A percentile compares a stretch with the other conserved stretches of the same genome.
These are phyloP conservation scores for Chionoecetes opilio DNA, from an alignment of 1,140 invertebrate genomes.

Conservation along the genomic window DNA sequence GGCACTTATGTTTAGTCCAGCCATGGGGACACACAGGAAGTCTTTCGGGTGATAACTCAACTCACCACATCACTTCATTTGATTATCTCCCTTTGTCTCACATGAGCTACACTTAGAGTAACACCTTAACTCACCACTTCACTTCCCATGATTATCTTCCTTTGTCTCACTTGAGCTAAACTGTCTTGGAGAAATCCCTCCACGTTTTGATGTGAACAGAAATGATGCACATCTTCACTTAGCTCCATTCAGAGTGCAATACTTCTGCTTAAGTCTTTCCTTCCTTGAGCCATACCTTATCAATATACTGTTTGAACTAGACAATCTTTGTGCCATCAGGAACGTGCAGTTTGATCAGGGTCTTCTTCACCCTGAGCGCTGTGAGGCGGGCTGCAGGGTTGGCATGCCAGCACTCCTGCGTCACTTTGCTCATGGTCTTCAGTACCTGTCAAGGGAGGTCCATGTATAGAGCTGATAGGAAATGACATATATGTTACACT, in stretches of 20 bases:
- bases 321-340: constrained; percentile 78
- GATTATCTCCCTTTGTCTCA: not conserved
- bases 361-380: constrained; percentile 96
- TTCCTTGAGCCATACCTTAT: constrained; percentile 21
- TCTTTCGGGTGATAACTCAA: not conserved
- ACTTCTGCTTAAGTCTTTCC: not conserved
- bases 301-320: constrained; percentile 64
- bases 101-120: not conserved
- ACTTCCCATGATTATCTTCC: constrained; percentile 12
- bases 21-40: constrained; percentile 45
- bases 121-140: not conserved
- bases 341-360: constrained; percentile 88
- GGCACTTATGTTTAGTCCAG: constrained; percentile 49
- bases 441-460: constrained; percentile 87
- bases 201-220: constrained; percentile 48
- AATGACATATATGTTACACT: no score
- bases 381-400: constrained; percentile 95
- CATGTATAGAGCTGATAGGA: no score
- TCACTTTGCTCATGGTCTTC: constrained; percentile 90
- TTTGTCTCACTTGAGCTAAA: not conserved
- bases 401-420: constrained; percentile 96
- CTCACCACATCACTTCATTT: constrained; percentile 13
- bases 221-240: not conserved
- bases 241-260: not conserved
- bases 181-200: constrained; percentile 20